phyloP scores from a whole-genome alignment of 2,113 vertebrate species.

The Perognathus longimembris region DNA sequence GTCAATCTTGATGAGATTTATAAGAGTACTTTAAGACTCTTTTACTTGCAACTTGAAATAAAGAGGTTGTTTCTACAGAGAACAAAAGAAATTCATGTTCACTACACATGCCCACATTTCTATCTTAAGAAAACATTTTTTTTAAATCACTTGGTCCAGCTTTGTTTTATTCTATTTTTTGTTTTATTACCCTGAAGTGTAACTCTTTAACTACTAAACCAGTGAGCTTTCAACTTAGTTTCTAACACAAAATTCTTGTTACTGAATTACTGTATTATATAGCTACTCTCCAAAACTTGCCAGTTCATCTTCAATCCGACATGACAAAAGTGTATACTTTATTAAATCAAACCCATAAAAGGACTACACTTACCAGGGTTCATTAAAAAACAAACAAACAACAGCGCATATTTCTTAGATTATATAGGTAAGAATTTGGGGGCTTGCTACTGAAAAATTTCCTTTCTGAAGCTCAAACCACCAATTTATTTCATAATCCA shows the following conservation, averaged over 20 bases:
- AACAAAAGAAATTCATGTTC: slow-evolving; percentile 17
- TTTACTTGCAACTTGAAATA: neutral
- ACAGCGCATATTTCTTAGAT: neutral
- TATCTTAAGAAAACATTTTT: slow-evolving; percentile 23
- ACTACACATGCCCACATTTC: neutral
- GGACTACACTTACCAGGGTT: too few species aligned
- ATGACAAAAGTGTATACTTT: too few species aligned
- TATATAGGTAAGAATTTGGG: neutral
- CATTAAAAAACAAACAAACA: too few species aligned
- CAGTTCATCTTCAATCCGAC: neutral
- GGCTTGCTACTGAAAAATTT: neutral
- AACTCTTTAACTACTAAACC: neutral
- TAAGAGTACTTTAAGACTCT: slow-evolving; percentile 13
- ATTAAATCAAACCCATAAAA: too few species aligned
- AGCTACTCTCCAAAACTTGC: slow-evolving; percentile 10
- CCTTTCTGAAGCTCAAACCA: slow-evolving; percentile 29
- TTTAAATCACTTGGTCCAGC: neutral
- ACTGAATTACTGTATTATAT: slow-evolving; percentile 1
- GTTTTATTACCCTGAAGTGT: neutral
- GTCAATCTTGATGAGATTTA: neutral
- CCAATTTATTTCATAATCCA: neutral
- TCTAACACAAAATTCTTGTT: neutral
- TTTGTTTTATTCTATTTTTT: neutral
- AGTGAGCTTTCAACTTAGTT: slow-evolving; percentile 23
- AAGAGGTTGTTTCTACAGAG: neutral